These are phyloP conservation scores for Xylophagus ater DNA, from an alignment of 2,888 invertebrate species.

Conservation along the genomic window DNA sequence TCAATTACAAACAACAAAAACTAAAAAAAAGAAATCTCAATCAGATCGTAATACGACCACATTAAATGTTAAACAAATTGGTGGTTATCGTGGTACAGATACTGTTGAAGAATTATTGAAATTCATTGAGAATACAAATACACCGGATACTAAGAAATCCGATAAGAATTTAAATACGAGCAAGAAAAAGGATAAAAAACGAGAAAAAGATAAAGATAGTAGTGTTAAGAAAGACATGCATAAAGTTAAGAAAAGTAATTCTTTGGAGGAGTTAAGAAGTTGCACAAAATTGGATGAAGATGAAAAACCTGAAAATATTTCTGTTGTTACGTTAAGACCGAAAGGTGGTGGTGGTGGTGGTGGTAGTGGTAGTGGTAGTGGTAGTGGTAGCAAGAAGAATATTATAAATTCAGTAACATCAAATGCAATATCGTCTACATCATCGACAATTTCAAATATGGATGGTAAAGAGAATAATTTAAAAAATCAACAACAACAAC, in stretches of 20 bases:
- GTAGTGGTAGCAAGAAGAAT: slow-evolving; percentile 29
- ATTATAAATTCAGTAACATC: slow-evolving; percentile 12
- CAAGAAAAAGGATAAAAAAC: slow-evolving; percentile 37
- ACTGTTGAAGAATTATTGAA: slow-evolving; percentile 65
- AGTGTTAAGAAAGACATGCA: slow-evolving; percentile 35
- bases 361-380: slow-evolving; percentile 27
- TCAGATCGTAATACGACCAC: slow-evolving; percentile 42
- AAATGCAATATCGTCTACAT: slow-evolving; percentile 1
- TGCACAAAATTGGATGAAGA: slow-evolving; percentile 64
- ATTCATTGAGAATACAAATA: slow-evolving; percentile 56
- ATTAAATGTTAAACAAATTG: slow-evolving; percentile 48
- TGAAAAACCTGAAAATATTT: slow-evolving; percentile 34
- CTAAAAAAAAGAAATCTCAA: slow-evolving; percentile 46
- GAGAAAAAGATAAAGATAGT: slow-evolving; percentile 34
- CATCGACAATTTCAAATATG: slow-evolving; percentile 7
- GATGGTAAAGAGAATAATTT: slow-evolving; percentile 10
- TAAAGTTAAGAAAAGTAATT: slow-evolving; percentile 57
- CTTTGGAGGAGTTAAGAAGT: slow-evolving; percentile 65
- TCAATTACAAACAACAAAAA: slow-evolving; percentile 50
- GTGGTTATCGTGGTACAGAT: slow-evolving; percentile 68
- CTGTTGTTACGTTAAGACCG: slow-evolving; percentile 30
- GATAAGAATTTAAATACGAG: slow-evolving; percentile 44
- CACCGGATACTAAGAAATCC: slow-evolving; percentile 27
- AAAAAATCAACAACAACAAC: slow-evolving; percentile 11
- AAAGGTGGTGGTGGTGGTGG: slow-evolving; percentile 19